Base-by-base conservation (phyloP, 2,113 vertebrate species). In the Parotia lawesii region DNA sequence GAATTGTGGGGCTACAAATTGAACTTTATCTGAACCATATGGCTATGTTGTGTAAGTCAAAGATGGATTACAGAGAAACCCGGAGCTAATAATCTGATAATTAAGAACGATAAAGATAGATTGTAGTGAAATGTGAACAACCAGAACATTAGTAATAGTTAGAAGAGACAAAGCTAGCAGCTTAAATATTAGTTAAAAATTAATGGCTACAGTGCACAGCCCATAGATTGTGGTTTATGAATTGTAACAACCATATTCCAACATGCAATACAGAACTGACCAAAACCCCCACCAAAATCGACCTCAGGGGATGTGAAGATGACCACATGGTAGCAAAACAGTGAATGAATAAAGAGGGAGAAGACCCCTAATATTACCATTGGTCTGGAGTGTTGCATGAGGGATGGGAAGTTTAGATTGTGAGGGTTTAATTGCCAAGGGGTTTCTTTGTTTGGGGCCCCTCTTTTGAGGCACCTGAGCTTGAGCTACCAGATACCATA, bases 261-360 rank as follows among this genome's bases (percentile, higher is more conserved):
- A 17, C 2, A 42, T 31, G 31, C 27, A 42, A 40, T 56, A 56
- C 22, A 83, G 56, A 76, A 62, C 15, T 56, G 40, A 56, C 48
- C 42, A 54, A 76, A 53, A 27, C 6, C 17, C 27, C 7, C 38
- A 20, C 28, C 11, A 28, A 73, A 47, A 44, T 8, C 0, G 0
- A n/a, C 60, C 19, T 73, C 28, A 57, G 51, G 28, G 28, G 31
- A 33, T 28, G 48, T 33, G 27, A 76, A 70, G 64, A 42, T 48
- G 62, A 42, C 35, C 40, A 54, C 0, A 0, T 14, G 45, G 48
- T 13, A 50, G 62, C 9, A 40, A 48, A 70, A 24, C 12, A 62
- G 35, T 35, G 31, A 48, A 28, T 21, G 5, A 69, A 10, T 35
- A 54, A 11, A 62, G 47, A 56, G 35, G 31, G 42, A 89, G 48